Evolutionary conservation across 2,113 vertebrate genomes (phyloP).

Genomic region (Cairina moschata): DNA sequence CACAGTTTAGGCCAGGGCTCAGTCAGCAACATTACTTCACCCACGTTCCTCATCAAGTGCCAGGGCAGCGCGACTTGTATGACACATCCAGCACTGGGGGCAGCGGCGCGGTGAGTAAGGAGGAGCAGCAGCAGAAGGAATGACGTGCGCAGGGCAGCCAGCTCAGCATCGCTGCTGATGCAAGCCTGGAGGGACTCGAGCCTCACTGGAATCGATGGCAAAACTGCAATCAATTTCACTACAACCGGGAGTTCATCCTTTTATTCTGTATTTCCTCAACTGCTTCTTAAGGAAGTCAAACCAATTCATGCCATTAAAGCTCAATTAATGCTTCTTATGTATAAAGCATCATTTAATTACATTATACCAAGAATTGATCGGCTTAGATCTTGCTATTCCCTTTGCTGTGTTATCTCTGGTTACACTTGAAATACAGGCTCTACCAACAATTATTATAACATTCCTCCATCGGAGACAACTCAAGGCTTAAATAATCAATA

Average conservation of each 20-base stretch:
- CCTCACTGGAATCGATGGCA: not conserved
- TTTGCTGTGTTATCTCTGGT: not conserved
- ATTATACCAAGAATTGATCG: not conserved
- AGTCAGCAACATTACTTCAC: not conserved
- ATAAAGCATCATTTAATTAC: conserved; percentile 17
- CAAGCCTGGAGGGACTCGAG: not conserved
- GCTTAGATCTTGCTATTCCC: not conserved
- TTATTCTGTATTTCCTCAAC: not conserved
- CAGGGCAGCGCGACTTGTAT: not conserved
- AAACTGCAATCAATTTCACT: not conserved
- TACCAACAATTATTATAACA: not conserved
- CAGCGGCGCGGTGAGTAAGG: not conserved
- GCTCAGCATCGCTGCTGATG: not conserved
- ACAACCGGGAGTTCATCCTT: not conserved
- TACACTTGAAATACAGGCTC: not conserved
- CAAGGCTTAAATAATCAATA: conserved; percentile 10
- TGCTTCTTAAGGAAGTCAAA: not conserved
- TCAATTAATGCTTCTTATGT: not conserved
- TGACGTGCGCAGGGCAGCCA: not conserved
- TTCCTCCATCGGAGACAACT: not conserved
- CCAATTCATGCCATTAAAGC: not conserved
- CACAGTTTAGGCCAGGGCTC: not conserved
- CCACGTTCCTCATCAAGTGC: rapidly evolving
- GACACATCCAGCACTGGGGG: not conserved
- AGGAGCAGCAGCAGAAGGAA: not conserved